A percentile compares a stretch with the other conserved stretches of the same genome.
Evolutionary conservation across 92 coral and sea anemone species (phyloP).

Genomic region (Umimayanthus kanabou): DNA sequence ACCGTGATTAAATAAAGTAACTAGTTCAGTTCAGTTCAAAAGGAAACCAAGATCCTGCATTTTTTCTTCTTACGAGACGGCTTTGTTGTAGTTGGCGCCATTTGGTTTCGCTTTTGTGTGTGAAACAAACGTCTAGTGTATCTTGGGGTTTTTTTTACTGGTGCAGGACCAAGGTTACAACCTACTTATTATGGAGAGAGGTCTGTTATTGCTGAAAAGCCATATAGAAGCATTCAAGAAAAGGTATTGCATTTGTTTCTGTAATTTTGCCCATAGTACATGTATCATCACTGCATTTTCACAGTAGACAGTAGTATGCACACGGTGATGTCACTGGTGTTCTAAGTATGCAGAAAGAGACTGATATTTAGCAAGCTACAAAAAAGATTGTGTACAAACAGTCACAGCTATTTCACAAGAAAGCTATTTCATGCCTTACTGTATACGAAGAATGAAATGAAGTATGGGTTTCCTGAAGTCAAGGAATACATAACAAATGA

Average conservation of each 20-base stretch:
- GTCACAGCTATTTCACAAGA: no score
- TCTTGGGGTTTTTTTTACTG: not conserved
- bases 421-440: not conserved
- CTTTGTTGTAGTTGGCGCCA: not conserved
- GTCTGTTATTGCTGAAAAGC: constrained; percentile 81
- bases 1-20: no score
- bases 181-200: constrained; percentile 94
- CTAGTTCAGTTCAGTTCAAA: no score
- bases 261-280: not conserved
- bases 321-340: no score
- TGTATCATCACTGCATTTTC: not conserved
- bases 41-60: no score
- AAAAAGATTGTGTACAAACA: not conserved
- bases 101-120: not conserved
- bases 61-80: not conserved
- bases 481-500: no score
- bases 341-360: no score
- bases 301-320: no score
- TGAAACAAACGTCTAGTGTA: not conserved
- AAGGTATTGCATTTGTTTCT: constrained; percentile 55
- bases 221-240: constrained; percentile 89
- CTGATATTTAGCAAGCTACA: not conserved
- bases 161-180: constrained; percentile 61
- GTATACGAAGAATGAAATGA: not conserved
- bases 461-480: not conserved